phyloP scores from a whole-genome alignment of 2,113 vertebrate species.

The Orycteropus afer region DNA sequence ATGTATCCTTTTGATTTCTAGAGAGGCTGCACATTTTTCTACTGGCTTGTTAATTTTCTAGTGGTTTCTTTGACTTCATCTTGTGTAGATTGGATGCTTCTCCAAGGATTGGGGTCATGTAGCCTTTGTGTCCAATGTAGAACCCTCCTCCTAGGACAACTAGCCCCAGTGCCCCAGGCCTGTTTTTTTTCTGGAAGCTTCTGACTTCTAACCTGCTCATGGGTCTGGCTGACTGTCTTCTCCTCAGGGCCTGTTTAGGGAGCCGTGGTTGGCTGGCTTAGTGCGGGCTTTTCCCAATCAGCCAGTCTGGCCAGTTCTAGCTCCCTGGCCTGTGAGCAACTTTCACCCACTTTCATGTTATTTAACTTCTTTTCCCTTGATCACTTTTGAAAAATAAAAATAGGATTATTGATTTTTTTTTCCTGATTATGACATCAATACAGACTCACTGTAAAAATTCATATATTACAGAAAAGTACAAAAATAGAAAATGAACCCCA shows the following conservation, averaged over 20 bases:
- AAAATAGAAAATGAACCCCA: neutral
- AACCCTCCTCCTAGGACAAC: neutral
- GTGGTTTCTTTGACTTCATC: neutral
- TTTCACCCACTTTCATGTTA: neutral
- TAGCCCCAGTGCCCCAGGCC: neutral
- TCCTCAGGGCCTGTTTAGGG: neutral
- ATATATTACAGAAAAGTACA: neutral
- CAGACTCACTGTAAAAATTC: slow-evolving; percentile 34
- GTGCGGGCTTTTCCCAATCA: neutral
- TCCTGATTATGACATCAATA: neutral
- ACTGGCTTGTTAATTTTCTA: neutral
- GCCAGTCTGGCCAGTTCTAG: neutral
- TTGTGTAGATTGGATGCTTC: neutral
- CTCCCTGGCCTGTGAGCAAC: neutral
- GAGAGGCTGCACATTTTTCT: neutral
- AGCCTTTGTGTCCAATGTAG: neutral
- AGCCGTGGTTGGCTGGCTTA: neutral
- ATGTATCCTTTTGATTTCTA: neutral
- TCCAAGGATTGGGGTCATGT: neutral
- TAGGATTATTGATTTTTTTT: neutral
- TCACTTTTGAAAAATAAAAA: slow-evolving; percentile 34
- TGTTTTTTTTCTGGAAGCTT: neutral
- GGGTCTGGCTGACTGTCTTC: neutral
- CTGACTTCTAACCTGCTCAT: neutral
- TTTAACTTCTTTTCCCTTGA: neutral